A percentile compares a stretch with the other conserved stretches of the same genome.
phyloP scores from a whole-genome alignment of 2,113 vertebrate species.

The Platycercus adscitus region DNA sequence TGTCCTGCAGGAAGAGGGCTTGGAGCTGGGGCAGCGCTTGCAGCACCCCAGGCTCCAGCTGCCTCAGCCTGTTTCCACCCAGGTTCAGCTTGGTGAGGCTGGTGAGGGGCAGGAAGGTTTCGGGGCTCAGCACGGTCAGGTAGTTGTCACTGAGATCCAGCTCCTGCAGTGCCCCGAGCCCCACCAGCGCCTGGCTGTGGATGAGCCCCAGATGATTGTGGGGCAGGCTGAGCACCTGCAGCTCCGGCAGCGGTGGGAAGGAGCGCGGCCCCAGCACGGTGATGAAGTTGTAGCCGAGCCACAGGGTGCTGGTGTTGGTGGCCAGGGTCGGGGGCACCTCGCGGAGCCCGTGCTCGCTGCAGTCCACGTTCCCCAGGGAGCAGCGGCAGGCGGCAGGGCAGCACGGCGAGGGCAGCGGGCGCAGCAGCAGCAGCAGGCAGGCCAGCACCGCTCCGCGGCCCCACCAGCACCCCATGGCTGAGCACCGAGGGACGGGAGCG shows the following conservation, averaged over 20 bases:
- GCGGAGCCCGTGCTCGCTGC: slow-evolving; percentile 39
- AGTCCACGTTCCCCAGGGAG: slow-evolving; percentile 39
- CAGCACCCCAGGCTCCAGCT: slow-evolving; percentile 38
- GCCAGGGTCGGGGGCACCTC: slow-evolving; percentile 59
- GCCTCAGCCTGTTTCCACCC: slow-evolving; percentile 61
- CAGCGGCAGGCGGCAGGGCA: slow-evolving; percentile 71
- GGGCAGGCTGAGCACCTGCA: slow-evolving; percentile 67
- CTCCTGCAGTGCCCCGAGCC: slow-evolving; percentile 51
- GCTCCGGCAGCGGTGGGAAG: slow-evolving; percentile 9
- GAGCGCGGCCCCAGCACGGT: not conserved
- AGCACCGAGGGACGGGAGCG: fast-evolving
- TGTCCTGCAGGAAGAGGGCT: slow-evolving; percentile 65
- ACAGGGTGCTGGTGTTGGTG: slow-evolving; percentile 19
- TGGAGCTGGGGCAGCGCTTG: slow-evolving; percentile 50
- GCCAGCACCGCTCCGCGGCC: not conserved
- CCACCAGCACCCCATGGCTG: not conserved
- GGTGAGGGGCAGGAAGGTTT: slow-evolving; percentile 67
- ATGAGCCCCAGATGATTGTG: slow-evolving; percentile 69
- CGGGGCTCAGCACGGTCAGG: slow-evolving; percentile 45
- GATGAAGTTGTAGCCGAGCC: slow-evolving; percentile 72
- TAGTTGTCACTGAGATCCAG: slow-evolving; percentile 77
- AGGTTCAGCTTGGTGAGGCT: slow-evolving; percentile 61
- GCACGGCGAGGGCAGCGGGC: fast-evolving
- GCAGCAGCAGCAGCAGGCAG: slow-evolving; percentile 2
- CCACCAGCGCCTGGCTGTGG: slow-evolving; percentile 70